These are phyloP conservation scores for Cryptosula pallasiana DNA, from an alignment of 2,888 invertebrate species.

Conservation along the genomic window DNA sequence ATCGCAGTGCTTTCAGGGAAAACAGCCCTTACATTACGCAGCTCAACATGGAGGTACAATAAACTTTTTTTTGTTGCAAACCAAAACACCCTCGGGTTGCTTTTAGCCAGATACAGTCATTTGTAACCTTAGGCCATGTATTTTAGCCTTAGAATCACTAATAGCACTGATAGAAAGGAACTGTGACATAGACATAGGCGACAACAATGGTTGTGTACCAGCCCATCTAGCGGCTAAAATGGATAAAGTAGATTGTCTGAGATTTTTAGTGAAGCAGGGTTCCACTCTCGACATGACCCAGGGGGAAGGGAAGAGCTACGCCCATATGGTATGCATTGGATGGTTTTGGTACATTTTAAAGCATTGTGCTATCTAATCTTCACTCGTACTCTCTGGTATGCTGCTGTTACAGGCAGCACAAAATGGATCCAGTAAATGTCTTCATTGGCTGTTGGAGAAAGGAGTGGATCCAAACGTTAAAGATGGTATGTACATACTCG, in stretches of 20 bases:
- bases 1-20: constrained; percentile 41
- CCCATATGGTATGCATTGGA: constrained; percentile 48
- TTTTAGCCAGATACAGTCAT: too few species aligned
- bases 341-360: constrained; percentile 7
- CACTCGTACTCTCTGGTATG: constrained; percentile 33
- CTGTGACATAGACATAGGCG: constrained; percentile 43
- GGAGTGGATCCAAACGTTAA: constrained; percentile 40
- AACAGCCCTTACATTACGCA: constrained; percentile 49
- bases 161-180: constrained; percentile 44
- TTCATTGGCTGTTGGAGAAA: constrained; percentile 50
- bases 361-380: background rate
- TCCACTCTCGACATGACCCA: constrained; percentile 40
- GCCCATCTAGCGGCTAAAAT: constrained; percentile 46
- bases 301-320: constrained; percentile 42
- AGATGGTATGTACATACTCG: constrained; percentile 48
- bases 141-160: constrained; percentile 28
- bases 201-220: constrained; percentile 40
- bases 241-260: constrained; percentile 43
- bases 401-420: constrained; percentile 38
- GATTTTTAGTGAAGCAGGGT: constrained; percentile 47
- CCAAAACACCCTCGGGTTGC: too few species aligned
- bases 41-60: constrained; percentile 49
- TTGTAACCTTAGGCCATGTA: too few species aligned
- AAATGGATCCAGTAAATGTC: constrained; percentile 39
- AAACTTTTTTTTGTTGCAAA: too few species aligned